Evolutionary conservation across 2,113 vertebrate species (phyloP), one percentile per base, ranked within the genome.

Genomic region (Carettochelys insculpta): DNA sequence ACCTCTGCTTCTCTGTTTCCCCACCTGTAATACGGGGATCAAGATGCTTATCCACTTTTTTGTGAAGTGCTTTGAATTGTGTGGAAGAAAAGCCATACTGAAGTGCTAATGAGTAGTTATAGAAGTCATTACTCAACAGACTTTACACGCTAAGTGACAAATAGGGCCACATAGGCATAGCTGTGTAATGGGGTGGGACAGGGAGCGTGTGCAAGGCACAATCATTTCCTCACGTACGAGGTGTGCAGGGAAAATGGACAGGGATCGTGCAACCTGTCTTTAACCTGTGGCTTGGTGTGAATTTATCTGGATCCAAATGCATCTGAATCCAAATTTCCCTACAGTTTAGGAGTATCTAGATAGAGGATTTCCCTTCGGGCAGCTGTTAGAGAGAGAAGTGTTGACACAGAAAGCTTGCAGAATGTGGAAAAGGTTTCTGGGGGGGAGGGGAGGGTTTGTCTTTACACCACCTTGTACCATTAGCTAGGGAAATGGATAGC

Each of bases 171-270:
- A n/a, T n/a, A 16, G 58, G 58, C 34, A n/a, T 34, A n/a, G 34
- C 34, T 8, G 58, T 65, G 34, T 47, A 90, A 84, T 75, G 48
- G 82, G n/a, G 87, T 80, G 58, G 34, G 0, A 0, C 6, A 47
- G 41, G 0, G 0, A 58, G 85, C 38, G 31, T 75, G 80, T 41
- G 38, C 81, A 54, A 52, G 48, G 54, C 73, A 78, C 1, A 0
- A 51, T 48, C 24, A 14, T 43, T 31, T 2, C 29, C 78, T 81
- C 76, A 47, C 7, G 92, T 29, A 45, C 1, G 16, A 56, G 38
- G 19, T 8, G 19, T 45, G 29, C 43, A 50, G 29, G 56, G 31
- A 5, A 20, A 31, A 16, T 43, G 11, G 79, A 65, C 20, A 11
- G 45, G 25, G 56, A 13, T 47, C 22, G 47, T 31, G 13, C 22